Percentiles rank a stretch among this genome's conserved stretches.
These are phyloP conservation scores for Colostygia pectinataria DNA, from an alignment of 2,888 invertebrate species.

Conservation along the genomic window DNA sequence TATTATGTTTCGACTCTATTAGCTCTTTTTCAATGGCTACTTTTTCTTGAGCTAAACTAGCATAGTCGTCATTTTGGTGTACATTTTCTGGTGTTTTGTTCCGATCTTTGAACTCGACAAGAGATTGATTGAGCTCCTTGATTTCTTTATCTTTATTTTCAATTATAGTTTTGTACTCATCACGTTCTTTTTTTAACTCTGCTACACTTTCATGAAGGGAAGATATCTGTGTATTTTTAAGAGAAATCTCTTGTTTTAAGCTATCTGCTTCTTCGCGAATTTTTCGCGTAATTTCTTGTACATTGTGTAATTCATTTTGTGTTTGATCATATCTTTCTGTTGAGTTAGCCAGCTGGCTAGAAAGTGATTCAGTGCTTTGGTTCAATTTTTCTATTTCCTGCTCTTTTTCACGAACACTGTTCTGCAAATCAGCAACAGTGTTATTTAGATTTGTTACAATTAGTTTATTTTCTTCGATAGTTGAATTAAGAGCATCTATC, in stretches of 20 bases:
- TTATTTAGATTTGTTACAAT: constrained; percentile 46
- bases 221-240: constrained; percentile 55
- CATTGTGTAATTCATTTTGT: constrained; percentile 51
- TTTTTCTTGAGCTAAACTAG: constrained; percentile 58
- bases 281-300: constrained; percentile 59
- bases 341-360: constrained; percentile 21
- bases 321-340: constrained; percentile 44
- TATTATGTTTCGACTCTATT: constrained; percentile 43
- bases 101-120: constrained; percentile 61
- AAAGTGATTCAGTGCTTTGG: constrained; percentile 43
- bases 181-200: constrained; percentile 26
- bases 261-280: constrained; percentile 49
- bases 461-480: constrained; percentile 48
- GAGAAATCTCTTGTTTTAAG: constrained; percentile 54
- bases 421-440: constrained; percentile 51
- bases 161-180: constrained; percentile 45
- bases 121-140: constrained; percentile 62
- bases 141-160: constrained; percentile 65
- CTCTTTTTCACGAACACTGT: constrained; percentile 49
- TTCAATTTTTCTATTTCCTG: constrained; percentile 59
- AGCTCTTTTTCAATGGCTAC: constrained; percentile 51
- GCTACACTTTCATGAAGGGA: constrained; percentile 43
- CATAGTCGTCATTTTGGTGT: constrained; percentile 56
- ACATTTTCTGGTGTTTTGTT: constrained; percentile 51
- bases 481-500: constrained; percentile 58